A percentile compares a stretch with the other conserved stretches of the same genome.
These are phyloP conservation scores for Hipparchia sbordonii DNA, from an alignment of 2,888 invertebrate genomes.

Conservation along the genomic window DNA sequence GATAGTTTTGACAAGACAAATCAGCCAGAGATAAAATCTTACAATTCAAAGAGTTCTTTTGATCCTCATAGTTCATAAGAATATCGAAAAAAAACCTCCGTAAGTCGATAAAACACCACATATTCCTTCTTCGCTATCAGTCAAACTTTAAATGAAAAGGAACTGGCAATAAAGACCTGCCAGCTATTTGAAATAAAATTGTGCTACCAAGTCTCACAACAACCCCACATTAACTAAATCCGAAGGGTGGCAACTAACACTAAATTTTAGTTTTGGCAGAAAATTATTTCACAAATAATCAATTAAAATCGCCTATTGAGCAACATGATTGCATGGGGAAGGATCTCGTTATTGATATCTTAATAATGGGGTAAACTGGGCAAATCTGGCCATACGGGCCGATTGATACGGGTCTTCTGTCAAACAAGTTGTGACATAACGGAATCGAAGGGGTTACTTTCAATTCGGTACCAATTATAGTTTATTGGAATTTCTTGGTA, in stretches of 20 bases:
- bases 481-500: slow-evolving; percentile 16
- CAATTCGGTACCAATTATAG: slow-evolving; percentile 30
- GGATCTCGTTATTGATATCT: slow-evolving; percentile 79
- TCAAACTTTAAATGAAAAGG: not conserved
- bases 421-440: slow-evolving; percentile 53
- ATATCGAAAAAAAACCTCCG: not conserved
- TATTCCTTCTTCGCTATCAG: not conserved
- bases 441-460: slow-evolving; percentile 51
- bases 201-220: slow-evolving; percentile 47
- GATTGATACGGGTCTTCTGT: slow-evolving; percentile 73
- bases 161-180: not conserved
- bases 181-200: not conserved
- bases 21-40: not conserved
- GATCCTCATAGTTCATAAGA: no score
- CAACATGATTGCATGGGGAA: slow-evolving; percentile 60
- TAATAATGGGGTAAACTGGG: slow-evolving; percentile 76
- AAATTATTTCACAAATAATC: slow-evolving; percentile 75
- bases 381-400: slow-evolving; percentile 74
- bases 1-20: not conserved
- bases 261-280: slow-evolving; percentile 56
- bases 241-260: slow-evolving; percentile 46
- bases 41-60: not conserved
- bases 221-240: slow-evolving; percentile 38
- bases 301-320: slow-evolving; percentile 69
- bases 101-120: not conserved